These are phyloP conservation scores for Andrena camellia DNA, from an alignment of 2,888 invertebrate species.

Conservation along the genomic window DNA sequence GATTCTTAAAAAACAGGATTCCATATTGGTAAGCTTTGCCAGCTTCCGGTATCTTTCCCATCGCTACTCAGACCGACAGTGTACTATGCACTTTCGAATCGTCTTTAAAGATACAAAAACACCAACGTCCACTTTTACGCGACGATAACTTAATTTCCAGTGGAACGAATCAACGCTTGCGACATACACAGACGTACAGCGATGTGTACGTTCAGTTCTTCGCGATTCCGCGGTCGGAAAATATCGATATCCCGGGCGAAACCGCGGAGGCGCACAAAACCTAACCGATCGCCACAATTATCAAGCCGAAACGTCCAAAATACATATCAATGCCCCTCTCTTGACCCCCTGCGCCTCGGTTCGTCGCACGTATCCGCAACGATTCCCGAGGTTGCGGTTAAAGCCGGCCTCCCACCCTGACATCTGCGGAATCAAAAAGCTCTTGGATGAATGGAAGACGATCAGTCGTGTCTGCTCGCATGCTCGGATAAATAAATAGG, in stretches of 20 bases:
- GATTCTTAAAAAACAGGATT: no score
- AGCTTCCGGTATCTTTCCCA: no score
- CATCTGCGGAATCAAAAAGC: conserved; percentile 72
- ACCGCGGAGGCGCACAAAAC: conserved; percentile 5
- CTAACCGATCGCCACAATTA: conserved; percentile 54
- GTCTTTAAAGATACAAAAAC: neutral
- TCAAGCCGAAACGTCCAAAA: conserved; percentile 55
- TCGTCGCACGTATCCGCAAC: conserved; percentile 55
- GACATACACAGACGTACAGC: neutral
- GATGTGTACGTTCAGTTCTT: neutral
- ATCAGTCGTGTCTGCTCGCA: conserved; percentile 77
- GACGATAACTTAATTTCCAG: neutral
- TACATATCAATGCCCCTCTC: conserved; percentile 1
- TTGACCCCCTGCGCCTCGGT: conserved; percentile 26
- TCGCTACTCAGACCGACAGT: neutral
- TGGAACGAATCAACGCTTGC: neutral
- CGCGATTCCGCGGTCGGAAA: conserved; percentile 6
- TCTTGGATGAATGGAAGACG: conserved; percentile 76
- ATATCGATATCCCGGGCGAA: conserved; percentile 2
- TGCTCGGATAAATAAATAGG: conserved; percentile 80
- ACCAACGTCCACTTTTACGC: no score
- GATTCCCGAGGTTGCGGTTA: conserved; percentile 61
- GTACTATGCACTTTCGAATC: neutral
- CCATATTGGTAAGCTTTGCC: no score
- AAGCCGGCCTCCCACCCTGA: conserved; percentile 47